Evolutionary conservation across 1,140 invertebrate genomes (phyloP).

Genomic region (Paralvinella palmiformis): DNA sequence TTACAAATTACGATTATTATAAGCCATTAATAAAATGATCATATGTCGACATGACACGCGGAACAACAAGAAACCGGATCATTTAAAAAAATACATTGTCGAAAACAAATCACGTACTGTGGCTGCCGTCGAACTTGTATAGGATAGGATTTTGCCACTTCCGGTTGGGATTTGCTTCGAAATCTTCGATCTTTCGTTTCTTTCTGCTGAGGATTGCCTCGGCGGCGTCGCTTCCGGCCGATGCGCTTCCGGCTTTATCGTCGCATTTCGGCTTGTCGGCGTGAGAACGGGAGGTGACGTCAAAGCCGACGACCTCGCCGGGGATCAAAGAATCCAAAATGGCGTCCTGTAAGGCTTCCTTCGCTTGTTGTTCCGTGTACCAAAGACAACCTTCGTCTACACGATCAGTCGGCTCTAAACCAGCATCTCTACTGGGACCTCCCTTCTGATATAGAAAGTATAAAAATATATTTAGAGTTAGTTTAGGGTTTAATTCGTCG

Average conservation of each 20-base stretch:
- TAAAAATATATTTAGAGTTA: too few relatives aligned
- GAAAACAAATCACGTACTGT: constrained; percentile 1
- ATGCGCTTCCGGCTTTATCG: not conserved
- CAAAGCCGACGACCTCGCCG: too few relatives aligned
- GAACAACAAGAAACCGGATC: too few relatives aligned
- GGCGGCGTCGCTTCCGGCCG: not conserved
- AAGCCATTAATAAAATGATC: not conserved
- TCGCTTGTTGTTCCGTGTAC: constrained; percentile 2
- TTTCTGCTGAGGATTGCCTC: not conserved
- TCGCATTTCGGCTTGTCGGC: too few relatives aligned
- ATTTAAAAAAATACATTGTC: not conserved
- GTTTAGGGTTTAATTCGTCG: too few relatives aligned
- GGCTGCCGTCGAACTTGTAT: constrained; percentile 8
- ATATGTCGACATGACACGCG: too few relatives aligned
- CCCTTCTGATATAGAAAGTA: too few relatives aligned
- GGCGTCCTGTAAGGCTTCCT: not conserved
- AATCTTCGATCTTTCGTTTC: constrained; percentile 2
- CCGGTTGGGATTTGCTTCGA: not conserved
- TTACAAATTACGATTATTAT: not conserved
- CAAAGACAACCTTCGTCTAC: not conserved
- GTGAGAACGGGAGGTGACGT: too few relatives aligned
- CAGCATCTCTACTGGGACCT: too few relatives aligned
- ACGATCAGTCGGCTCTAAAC: too few relatives aligned
- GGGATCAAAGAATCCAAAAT: not conserved
- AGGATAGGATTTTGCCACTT: constrained; percentile 8